Evolutionary conservation across 1,140 invertebrate genomes (phyloP).

Genomic region (Chymomyza costata): DNA sequence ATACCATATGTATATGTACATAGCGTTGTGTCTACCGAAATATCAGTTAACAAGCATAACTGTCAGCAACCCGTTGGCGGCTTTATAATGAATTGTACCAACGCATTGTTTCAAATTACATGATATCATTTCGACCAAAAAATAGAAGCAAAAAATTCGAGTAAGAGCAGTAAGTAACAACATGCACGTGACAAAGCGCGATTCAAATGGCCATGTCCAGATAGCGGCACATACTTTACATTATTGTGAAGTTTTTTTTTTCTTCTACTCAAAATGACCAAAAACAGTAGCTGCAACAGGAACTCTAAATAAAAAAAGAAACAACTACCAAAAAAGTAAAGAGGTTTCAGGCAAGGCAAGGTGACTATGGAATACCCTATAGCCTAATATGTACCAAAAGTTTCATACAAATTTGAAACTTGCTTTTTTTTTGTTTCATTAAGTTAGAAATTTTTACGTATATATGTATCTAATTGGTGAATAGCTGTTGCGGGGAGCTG

Average conservation of each 20-base stretch:
- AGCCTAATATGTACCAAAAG: no score
- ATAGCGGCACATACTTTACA: slow-evolving; percentile 41
- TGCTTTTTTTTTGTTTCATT: no score
- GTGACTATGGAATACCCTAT: no score
- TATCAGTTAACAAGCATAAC: slow-evolving; percentile 70
- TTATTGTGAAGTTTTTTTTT: slow-evolving; percentile 18
- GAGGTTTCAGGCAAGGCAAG: no score
- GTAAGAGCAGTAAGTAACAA: slow-evolving; percentile 10
- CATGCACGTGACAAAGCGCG: slow-evolving; percentile 57
- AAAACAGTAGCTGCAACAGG: slow-evolving; percentile 30
- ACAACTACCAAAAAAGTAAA: no score
- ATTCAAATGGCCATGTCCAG: slow-evolving; percentile 29
- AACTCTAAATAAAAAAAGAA: no score
- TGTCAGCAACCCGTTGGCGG: slow-evolving; percentile 58
- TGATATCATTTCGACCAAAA: slow-evolving; percentile 49
- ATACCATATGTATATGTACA: slow-evolving; percentile 2
- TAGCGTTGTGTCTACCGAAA: slow-evolving; percentile 55
- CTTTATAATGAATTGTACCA: slow-evolving; percentile 64
- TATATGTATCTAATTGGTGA: no score
- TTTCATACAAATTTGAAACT: no score
- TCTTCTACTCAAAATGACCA: slow-evolving; percentile 6
- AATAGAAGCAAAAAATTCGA: slow-evolving; percentile 22
- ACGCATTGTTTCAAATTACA: slow-evolving; percentile 69
- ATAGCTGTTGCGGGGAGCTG: no score
- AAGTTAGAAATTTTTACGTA: no score